A percentile compares a stretch with the other conserved stretches of the same genome.
Conservation (phyloP, 2,797 vertebrate species). For the Yasuhikotakia modesta region DNA sequence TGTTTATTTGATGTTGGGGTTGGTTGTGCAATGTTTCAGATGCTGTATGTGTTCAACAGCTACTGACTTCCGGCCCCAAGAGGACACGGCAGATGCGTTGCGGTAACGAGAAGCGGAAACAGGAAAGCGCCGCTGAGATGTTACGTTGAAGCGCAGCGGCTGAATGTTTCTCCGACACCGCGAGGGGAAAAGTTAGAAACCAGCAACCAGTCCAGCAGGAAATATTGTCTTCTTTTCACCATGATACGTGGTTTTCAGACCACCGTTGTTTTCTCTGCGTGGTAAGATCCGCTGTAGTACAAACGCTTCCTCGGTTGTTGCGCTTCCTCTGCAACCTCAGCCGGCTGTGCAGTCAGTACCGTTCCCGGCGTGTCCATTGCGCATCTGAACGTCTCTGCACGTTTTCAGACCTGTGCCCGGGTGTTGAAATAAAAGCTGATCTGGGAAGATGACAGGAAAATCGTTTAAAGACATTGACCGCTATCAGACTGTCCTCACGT, state of each 20-base stretch:
- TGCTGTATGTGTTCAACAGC: background rate
- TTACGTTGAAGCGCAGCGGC: background rate
- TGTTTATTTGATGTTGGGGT: background rate
- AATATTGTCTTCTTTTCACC: background rate
- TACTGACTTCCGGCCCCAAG: background rate
- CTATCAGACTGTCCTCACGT: constrained; percentile 90
- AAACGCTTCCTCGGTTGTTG: background rate
- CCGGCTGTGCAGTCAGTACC: constrained; percentile 26
- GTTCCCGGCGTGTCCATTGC: background rate
- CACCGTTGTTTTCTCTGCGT: constrained; percentile 21
- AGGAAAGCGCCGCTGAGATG: constrained; percentile 15
- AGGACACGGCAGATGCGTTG: background rate
- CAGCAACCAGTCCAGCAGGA: background rate
- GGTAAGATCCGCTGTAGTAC: constrained; percentile 21
- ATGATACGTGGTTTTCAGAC: background rate
- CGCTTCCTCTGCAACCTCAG: background rate
- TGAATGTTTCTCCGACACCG: background rate
- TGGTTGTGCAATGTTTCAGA: background rate
- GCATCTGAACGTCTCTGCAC: background rate
- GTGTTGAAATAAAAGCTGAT: background rate
- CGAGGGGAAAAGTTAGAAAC: constrained; percentile 31
- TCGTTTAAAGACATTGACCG: constrained; percentile 95
- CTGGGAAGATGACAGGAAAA: constrained; percentile 86
- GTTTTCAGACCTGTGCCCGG: background rate
- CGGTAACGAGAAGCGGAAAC: constrained; percentile 27